phyloP scores from a whole-genome alignment of 2,797 vertebrate species.

The Paramormyrops hopkinsi region DNA sequence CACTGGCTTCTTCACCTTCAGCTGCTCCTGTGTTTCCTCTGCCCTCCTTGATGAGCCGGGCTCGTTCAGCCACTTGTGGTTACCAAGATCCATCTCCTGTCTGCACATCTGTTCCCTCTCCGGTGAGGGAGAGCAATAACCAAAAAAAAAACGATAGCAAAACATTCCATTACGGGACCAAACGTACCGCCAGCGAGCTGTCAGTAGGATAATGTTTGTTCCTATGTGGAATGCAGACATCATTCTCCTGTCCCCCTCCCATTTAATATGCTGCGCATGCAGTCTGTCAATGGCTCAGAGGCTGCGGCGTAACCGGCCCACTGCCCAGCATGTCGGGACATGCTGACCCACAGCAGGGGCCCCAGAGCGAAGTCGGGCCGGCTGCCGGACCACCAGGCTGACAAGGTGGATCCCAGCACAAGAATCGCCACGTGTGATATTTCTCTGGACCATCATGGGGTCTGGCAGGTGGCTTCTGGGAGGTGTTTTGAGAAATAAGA shows the following conservation, averaged over 20 bases:
- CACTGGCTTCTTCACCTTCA: not conserved
- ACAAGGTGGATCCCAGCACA: not conserved
- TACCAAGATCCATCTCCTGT: not conserved
- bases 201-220: not conserved
- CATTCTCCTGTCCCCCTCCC: not conserved
- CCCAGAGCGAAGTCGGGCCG: not conserved
- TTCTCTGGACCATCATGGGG: not conserved
- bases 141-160: not conserved
- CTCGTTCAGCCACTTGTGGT: not conserved
- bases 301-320: not conserved
- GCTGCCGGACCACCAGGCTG: not conserved
- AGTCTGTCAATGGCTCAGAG: not conserved
- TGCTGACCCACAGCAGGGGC: not conserved
- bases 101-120: not conserved
- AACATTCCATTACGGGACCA: not conserved
- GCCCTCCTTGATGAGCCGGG: not conserved
- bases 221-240: slow-evolving; percentile 14
- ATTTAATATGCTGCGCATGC: not conserved
- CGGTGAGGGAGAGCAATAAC: not conserved
- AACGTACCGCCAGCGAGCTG: not conserved
- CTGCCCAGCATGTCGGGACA: not conserved
- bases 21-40: not conserved
- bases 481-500: not conserved
- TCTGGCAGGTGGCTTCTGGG: not conserved
- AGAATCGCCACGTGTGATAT: not conserved